A percentile compares a stretch with the other conserved stretches of the same genome.
Conservation (phyloP, 2,797 vertebrate species). For the Propithecus perrieri region DNA sequence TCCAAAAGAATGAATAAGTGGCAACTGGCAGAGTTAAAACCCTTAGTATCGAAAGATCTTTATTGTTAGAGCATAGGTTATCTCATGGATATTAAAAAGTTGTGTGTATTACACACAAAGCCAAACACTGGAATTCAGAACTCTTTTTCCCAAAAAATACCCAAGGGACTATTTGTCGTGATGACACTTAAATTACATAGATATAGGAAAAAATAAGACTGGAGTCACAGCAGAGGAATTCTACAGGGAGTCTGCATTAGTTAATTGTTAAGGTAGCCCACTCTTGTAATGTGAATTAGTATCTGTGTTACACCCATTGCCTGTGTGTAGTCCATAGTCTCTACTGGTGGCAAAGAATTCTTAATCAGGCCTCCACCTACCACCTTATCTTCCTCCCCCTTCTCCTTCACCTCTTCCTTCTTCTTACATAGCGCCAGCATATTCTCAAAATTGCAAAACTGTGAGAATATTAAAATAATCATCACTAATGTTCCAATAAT, state of each 20-base stretch:
- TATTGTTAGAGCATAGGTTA: constrained; percentile 24
- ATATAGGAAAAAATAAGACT: not conserved
- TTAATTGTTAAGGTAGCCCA: not conserved
- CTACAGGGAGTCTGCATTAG: not conserved
- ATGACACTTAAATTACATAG: constrained; percentile 39
- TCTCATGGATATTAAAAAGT: constrained; percentile 23
- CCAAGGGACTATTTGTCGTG: constrained; percentile 42
- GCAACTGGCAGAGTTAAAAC: constrained; percentile 55
- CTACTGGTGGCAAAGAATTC: constrained; percentile 26
- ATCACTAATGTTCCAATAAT: constrained; percentile 14
- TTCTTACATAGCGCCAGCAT: constrained; percentile 26
- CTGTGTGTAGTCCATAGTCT: constrained; percentile 32
- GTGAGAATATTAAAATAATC: constrained; percentile 11
- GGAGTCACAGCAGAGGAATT: not conserved
- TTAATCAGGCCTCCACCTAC: not conserved
- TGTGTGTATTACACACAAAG: not conserved
- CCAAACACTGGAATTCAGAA: constrained; percentile 16
- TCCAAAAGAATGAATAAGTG: constrained; percentile 36
- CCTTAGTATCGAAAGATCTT: constrained; percentile 21
- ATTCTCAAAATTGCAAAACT: constrained; percentile 52
- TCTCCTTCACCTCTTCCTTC: not conserved
- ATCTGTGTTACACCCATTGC: constrained; percentile 55
- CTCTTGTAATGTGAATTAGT: not conserved
- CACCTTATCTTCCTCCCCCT: constrained; percentile 30
- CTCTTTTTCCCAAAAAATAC: constrained; percentile 1